Evolutionary conservation across 2,113 vertebrate species (phyloP), one percentile per base, ranked within the genome.

Genomic region (Urocynchramus pylzowi): DNA sequence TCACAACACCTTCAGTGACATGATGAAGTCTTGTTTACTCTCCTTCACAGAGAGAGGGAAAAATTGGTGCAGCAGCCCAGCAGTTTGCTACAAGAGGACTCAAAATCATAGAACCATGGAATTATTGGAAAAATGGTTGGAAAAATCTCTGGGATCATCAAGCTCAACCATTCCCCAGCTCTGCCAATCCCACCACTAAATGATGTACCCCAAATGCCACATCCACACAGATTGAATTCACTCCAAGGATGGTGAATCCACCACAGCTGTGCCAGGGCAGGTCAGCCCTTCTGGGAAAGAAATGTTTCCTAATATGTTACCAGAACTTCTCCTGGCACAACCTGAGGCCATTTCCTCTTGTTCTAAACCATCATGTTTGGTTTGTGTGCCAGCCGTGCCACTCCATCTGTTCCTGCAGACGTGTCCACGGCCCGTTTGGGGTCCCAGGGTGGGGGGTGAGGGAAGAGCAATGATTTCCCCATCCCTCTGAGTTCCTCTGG

Each of bases 401-500:
- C 26, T 50, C 60, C 44, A 17, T 47, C 53, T 37, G 75, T 15
- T 71, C 68, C 68, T 74, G 28, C n/a, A 86, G 86, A 74, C 3
- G 0, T 4, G 23, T 9, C 53, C 50, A 0, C 2, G 47, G 50
- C 70, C 92, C 41, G n/a, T 33, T 35, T 0, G 5, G 35, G 41
- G 45, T 64, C 28, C 33, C 4, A 35, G 41, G 44, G n/a, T 31
- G 30, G 49, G 19, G 22, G 52, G 8, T 16, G n/a, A 67, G 85
- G 22, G 56, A 59, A 47, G 24, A 61, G 42, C 83, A 85, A 21
- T 13, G 80, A 63, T 91, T 90, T 64, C 30, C 44, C 90, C 80
- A 86, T 95, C 39, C 26, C 91, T 97, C 86, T 96, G 27, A 96
- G 85, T 82, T 93, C 68, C 93, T 84, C 54, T 84, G 37, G 91